Conservation (phyloP, 2,797 vertebrate species). For the Mareca penelope region DNA sequence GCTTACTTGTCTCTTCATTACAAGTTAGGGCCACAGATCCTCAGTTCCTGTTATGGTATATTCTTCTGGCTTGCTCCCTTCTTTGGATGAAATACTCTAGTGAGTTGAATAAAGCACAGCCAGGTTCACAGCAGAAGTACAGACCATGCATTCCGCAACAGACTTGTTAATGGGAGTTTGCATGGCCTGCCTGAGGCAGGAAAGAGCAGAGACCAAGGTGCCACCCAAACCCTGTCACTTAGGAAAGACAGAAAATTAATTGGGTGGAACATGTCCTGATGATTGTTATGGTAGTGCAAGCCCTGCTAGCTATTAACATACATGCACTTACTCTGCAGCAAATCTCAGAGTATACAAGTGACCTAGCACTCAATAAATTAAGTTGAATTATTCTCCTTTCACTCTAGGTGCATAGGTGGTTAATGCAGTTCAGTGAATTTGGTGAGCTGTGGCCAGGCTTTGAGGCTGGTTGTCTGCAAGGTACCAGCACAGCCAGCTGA, state of each 20-base stretch:
- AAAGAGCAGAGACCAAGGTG: not conserved
- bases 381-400: not conserved
- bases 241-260: not conserved
- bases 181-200: not conserved
- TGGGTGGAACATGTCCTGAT: rapidly evolving
- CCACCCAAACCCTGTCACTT: not conserved
- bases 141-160: not conserved
- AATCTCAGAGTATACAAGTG: not conserved
- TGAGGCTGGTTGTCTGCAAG: too few relatives aligned
- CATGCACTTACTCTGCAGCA: not conserved
- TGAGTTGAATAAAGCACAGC: not conserved
- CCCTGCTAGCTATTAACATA: not conserved
- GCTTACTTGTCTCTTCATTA: not conserved
- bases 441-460: not conserved
- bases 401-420: not conserved
- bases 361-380: not conserved
- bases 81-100: not conserved
- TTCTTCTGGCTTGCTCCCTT: not conserved
- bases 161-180: not conserved
- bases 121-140: not conserved
- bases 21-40: not conserved
- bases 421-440: not conserved
- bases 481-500: not conserved
- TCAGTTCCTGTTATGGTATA: not conserved
- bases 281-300: not conserved